phyloP scores from a whole-genome alignment of 30 jellyfish, hydroid and myxozoan species.

The Phacellophora camtschatica region DNA sequence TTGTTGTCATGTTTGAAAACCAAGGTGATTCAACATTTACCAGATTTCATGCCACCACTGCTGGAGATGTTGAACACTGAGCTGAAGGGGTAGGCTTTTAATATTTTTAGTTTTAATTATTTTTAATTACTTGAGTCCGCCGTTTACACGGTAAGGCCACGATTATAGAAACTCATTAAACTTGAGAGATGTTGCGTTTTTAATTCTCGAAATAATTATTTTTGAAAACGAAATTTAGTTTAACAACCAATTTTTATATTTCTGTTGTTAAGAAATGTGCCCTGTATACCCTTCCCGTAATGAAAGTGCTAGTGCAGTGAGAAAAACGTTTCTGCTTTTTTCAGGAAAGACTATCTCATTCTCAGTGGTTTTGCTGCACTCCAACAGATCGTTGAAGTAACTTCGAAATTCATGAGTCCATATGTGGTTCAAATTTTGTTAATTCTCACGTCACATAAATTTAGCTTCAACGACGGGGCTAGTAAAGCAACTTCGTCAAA shows the following conservation, averaged over 20 bases:
- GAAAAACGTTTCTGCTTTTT: background rate
- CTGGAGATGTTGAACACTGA: conserved; percentile 33
- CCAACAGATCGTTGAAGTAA: conserved; percentile 43
- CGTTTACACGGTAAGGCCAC: no score
- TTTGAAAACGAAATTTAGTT: no score
- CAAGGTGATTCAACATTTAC: conserved; percentile 61
- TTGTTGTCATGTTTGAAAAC: conserved; percentile 33
- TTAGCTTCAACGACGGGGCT: background rate
- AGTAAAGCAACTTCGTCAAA: background rate
- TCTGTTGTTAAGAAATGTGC: no score
- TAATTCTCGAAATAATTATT: no score
- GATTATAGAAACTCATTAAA: no score
- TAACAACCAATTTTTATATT: no score
- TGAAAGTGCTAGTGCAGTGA: no score
- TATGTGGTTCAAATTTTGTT: conserved; percentile 46
- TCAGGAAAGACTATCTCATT: conserved; percentile 35
- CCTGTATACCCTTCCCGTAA: no score
- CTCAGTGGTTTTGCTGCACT: conserved; percentile 66
- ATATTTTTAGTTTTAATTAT: background rate
- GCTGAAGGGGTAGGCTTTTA: conserved; percentile 8
- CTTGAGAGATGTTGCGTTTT: no score
- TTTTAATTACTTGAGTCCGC: no score
- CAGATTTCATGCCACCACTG: conserved; percentile 69
- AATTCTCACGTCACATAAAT: background rate
- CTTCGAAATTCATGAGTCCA: conserved; percentile 91